Evolutionary conservation across 1,140 invertebrate species (phyloP).

Genomic region (Tribolium madens): DNA sequence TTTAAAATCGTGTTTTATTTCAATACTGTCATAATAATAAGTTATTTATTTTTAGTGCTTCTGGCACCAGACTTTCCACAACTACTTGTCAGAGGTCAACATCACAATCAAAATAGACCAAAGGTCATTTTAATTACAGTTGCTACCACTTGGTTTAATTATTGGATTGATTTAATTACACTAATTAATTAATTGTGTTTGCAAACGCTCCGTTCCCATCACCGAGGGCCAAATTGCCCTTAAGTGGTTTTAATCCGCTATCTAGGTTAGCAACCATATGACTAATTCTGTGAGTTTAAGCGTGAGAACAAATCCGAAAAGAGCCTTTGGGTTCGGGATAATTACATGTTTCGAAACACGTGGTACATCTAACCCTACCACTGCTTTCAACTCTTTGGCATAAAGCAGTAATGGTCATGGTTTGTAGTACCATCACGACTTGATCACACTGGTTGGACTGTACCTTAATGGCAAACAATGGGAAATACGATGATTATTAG

Average conservation of each 20-base stretch:
- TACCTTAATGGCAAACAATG: conserved; percentile 50
- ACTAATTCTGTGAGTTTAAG: conserved; percentile 54
- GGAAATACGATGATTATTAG: conserved; percentile 50
- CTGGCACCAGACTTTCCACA: neutral
- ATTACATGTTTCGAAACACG: conserved; percentile 57
- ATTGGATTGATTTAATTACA: conserved; percentile 20
- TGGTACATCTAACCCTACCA: conserved; percentile 51
- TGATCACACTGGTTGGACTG: conserved; percentile 17
- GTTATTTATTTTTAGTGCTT: conserved; percentile 33
- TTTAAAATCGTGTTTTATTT: conserved; percentile 39
- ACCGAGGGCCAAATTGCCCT: conserved; percentile 14
- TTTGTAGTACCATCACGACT: conserved; percentile 39
- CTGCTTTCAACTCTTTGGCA: conserved; percentile 23
- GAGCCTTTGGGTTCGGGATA: conserved; percentile 52
- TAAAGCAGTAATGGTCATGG: neutral
- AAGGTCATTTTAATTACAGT: neutral
- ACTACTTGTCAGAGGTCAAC: neutral
- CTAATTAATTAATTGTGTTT: conserved; percentile 16
- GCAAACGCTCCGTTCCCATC: neutral
- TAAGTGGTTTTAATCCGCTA: conserved; percentile 48
- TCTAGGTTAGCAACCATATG: conserved; percentile 53
- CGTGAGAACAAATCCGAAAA: conserved; percentile 56
- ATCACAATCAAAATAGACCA: conserved; percentile 3
- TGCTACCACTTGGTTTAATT: neutral
- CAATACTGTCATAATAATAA: conserved; percentile 38